These are phyloP conservation scores for Meriones unguiculatus DNA, from an alignment of 2,113 vertebrate genomes.

Conservation along the genomic window DNA sequence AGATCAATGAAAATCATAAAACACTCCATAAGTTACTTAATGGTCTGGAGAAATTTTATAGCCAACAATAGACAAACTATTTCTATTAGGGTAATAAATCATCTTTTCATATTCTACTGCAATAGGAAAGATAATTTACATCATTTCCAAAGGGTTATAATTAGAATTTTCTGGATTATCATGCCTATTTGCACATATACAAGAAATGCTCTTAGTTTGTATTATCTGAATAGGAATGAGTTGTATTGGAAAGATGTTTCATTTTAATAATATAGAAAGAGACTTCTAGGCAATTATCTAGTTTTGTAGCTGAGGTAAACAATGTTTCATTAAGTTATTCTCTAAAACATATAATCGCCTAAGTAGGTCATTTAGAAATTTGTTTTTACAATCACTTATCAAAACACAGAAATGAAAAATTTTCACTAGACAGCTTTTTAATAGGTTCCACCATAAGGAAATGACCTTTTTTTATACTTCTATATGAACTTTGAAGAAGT, in stretches of 20 bases:
- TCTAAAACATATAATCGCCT: neutral
- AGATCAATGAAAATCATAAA: slow-evolving; percentile 65
- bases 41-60: slow-evolving; percentile 44
- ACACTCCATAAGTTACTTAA: slow-evolving; percentile 52
- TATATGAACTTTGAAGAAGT: neutral
- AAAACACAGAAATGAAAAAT: neutral
- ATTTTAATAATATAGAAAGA: slow-evolving; percentile 56
- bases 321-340: slow-evolving; percentile 31
- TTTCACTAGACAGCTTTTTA: neutral
- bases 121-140: slow-evolving; percentile 43
- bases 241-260: neutral
- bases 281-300: neutral
- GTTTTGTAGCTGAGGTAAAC: neutral
- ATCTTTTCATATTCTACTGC: slow-evolving; percentile 39
- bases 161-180: slow-evolving; percentile 54
- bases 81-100: slow-evolving; percentile 45
- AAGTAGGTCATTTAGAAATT: slow-evolving; percentile 10
- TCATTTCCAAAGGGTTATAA: slow-evolving; percentile 17
- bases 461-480: neutral
- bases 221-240: neutral
- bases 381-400: neutral
- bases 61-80: neutral
- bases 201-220: slow-evolving; percentile 52
- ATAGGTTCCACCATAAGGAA: neutral
- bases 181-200: neutral